phyloP scores from a whole-genome alignment of 1,140 invertebrate genomes.

The Drosophila obscura region DNA sequence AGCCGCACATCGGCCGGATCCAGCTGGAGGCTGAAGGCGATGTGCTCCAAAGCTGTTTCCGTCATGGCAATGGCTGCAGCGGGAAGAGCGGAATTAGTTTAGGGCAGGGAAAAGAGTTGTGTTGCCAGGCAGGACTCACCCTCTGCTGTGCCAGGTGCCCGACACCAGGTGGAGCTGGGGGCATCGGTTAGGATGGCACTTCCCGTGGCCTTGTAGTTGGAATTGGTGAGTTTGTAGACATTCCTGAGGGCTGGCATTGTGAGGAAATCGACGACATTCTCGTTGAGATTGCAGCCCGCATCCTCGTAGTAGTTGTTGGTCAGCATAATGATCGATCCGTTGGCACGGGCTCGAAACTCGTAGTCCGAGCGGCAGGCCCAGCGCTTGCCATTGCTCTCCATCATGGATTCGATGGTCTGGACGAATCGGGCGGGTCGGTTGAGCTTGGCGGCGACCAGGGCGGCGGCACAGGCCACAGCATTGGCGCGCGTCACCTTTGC shows the following conservation, averaged over 20 bases:
- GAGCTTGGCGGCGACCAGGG: constrained; percentile 86
- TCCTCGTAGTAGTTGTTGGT: constrained; percentile 87
- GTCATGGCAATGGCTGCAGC: constrained; percentile 87
- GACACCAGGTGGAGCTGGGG: constrained; percentile 86
- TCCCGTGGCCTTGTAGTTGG: constrained; percentile 85
- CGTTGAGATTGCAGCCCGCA: constrained; percentile 86
- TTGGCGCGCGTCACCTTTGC: constrained; percentile 86
- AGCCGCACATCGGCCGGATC: constrained; percentile 89
- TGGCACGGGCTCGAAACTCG: constrained; percentile 86
- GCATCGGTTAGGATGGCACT: constrained; percentile 87
- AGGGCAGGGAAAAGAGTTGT: no score
- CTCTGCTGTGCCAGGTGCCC: constrained; percentile 88
- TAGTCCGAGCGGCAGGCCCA: constrained; percentile 85
- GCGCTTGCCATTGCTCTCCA: constrained; percentile 87
- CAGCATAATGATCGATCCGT: constrained; percentile 88
- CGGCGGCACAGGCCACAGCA: constrained; percentile 86
- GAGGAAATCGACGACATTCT: constrained; percentile 83
- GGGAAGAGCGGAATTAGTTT: constrained; percentile 12
- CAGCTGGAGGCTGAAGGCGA: constrained; percentile 87
- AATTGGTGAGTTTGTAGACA: constrained; percentile 85
- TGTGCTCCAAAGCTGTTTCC: constrained; percentile 92
- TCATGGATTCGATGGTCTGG: constrained; percentile 88
- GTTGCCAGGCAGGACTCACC: constrained; percentile 83
- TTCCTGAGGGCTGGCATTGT: constrained; percentile 84
- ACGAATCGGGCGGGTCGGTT: constrained; percentile 87